phyloP scores from a whole-genome alignment of 2,888 invertebrate genomes.

The Chelonus formosanus region DNA sequence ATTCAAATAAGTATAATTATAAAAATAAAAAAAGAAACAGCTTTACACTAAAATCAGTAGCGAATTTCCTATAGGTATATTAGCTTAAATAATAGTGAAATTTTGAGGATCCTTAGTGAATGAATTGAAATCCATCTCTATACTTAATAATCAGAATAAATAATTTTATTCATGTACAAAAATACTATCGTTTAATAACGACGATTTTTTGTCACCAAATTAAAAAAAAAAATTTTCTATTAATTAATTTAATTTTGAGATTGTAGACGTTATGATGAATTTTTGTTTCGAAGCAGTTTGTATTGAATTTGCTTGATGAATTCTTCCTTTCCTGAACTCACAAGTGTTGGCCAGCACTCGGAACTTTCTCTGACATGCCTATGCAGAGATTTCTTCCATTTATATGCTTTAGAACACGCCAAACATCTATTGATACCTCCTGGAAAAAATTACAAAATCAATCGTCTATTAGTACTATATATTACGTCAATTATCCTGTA shows the following conservation, averaged over 20 bases:
- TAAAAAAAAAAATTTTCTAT: background rate
- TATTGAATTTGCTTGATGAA: constrained; percentile 56
- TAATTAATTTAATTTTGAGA: constrained; percentile 15
- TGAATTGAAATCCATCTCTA: no score
- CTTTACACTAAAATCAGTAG: background rate
- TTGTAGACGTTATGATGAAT: background rate
- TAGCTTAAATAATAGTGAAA: no score
- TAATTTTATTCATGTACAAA: constrained; percentile 23
- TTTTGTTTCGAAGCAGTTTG: constrained; percentile 50
- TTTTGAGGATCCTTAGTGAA: no score
- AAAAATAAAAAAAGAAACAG: constrained; percentile 16
- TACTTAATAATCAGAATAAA: background rate
- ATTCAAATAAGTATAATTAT: background rate
- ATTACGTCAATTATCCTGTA: no score
- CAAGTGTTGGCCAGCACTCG: constrained; percentile 60
- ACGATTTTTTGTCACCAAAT: background rate
- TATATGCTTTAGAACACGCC: constrained; percentile 62
- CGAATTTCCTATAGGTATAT: no score
- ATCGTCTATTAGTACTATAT: no score
- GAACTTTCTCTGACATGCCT: constrained; percentile 61
- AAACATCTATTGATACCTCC: constrained; percentile 51
- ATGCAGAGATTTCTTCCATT: constrained; percentile 62
- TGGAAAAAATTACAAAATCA: background rate
- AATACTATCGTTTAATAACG: background rate
- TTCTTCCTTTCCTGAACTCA: constrained; percentile 57